These are phyloP conservation scores for Austrofundulus limnaeus DNA, from an alignment of 2,113 vertebrate species.

Conservation along the genomic window DNA sequence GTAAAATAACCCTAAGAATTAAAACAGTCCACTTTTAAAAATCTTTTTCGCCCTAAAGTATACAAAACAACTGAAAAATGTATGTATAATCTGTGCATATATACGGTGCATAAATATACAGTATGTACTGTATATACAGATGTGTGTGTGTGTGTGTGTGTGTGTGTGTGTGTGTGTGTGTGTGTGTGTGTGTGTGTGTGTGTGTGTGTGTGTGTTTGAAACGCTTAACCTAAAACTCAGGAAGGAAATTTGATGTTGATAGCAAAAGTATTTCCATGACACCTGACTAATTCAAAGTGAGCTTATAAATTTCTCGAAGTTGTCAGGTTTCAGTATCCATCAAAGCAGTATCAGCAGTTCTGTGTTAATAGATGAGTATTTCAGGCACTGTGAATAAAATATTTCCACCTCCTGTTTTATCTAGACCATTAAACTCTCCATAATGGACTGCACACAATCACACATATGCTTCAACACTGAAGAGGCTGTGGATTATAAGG, in stretches of 20 bases:
- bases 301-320: slow-evolving; percentile 30
- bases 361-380: too few species aligned
- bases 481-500: slow-evolving; percentile 42
- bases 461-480: slow-evolving; percentile 8
- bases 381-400: slow-evolving; percentile 59
- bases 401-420: slow-evolving; percentile 53
- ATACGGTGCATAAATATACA: too few species aligned
- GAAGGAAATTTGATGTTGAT: slow-evolving; percentile 15
- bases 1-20: too few species aligned
- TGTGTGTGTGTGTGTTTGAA: too few species aligned
- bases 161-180: too few species aligned
- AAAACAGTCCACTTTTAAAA: too few species aligned
- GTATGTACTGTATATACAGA: too few species aligned
- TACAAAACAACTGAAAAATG: too few species aligned
- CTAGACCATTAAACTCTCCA: slow-evolving; percentile 48
- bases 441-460: slow-evolving; percentile 40
- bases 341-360: slow-evolving; percentile 42
- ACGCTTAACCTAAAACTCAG: neutral
- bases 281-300: slow-evolving; percentile 25
- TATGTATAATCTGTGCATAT: too few species aligned
- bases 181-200: too few species aligned
- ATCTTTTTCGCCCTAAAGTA: too few species aligned
- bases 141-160: too few species aligned
- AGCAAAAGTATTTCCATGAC: slow-evolving; percentile 24
- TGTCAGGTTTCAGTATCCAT: slow-evolving; percentile 25